Evolutionary conservation across 2,113 vertebrate genomes (phyloP), one percentile per base, ranked within the genome.

Genomic region (Chrysochloris asiatica): DNA sequence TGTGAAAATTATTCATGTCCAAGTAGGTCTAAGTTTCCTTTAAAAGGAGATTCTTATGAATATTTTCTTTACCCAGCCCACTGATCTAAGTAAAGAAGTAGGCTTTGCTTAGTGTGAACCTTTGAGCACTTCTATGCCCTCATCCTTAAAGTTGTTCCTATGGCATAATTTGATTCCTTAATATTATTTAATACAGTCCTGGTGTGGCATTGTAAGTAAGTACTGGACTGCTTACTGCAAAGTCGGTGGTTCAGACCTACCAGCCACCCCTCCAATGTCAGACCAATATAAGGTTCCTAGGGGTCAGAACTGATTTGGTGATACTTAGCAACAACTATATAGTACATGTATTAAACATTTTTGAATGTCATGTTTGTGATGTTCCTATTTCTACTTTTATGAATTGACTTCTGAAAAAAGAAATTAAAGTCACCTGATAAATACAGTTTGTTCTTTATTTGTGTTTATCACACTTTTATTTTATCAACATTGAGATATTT

Each of bases 1-100:
- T 17, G 11, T 95, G 86, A 93, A 83, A 87, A 93, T 96, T 90
- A 95, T 92, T 95, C 76, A 48, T 94, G 63, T 91, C 84, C 65
- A 38, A 89, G 86, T 87, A 43, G 85, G 89, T 96, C 86, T 86
- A 75, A 92, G 78, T 95, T 95, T 95, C 91, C 89, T 88, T 90
- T 73, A 54, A 52, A 86, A 91, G 28, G 84, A 95, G 80, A 93
- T 96, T 95, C 97, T 77, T 77, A 61, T 86, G 76, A 48, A 43
- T 24, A 82, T 86, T 89, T 92, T 47, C 28, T 78, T 69, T 80
- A 50, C 43, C 59, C 28, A 75, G 6, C 17, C 38, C 85, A 38
- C 36, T 89, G 21, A 19, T 80, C 83, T 93, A 77, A 73, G 33
- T 76, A 41, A 47, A 45, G 63, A 87, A 83, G 77, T 82, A 73